phyloP scores from a whole-genome alignment of 2,888 invertebrate species.

The Pocota personata region DNA sequence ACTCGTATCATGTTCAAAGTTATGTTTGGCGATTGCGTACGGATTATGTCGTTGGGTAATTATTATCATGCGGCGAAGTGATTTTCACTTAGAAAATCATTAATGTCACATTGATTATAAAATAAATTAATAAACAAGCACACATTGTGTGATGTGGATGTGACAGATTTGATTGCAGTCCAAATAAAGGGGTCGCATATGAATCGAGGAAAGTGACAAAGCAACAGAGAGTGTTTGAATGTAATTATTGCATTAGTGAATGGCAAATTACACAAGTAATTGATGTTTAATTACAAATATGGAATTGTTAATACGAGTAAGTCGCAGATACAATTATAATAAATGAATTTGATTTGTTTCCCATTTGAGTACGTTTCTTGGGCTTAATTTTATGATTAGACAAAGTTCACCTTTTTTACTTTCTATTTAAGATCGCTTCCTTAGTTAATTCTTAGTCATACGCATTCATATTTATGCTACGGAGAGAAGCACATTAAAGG shows the following conservation, averaged over 20 bases:
- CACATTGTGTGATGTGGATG: slow-evolving; percentile 15
- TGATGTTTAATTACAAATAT: neutral
- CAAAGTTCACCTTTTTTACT: neutral
- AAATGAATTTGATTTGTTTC: neutral
- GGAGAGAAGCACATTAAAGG: too few species aligned
- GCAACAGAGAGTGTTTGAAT: neutral
- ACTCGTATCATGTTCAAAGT: slow-evolving; percentile 55
- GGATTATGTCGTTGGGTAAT: slow-evolving; percentile 67
- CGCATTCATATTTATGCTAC: too few species aligned
- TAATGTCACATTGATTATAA: slow-evolving; percentile 67
- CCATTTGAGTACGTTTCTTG: neutral
- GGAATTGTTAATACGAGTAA: neutral
- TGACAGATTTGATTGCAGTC: slow-evolving; percentile 6
- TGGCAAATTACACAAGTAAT: slow-evolving; percentile 5
- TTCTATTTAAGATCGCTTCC: neutral
- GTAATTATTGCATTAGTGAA: slow-evolving; percentile 6
- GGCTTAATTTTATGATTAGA: neutral
- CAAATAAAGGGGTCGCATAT: neutral
- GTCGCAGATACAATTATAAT: neutral
- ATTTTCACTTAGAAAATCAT: slow-evolving; percentile 62
- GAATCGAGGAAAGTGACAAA: neutral
- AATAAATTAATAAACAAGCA: slow-evolving; percentile 20
- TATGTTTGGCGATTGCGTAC: slow-evolving; percentile 66
- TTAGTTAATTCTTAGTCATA: too few species aligned
- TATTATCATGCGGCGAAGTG: slow-evolving; percentile 52